A percentile compares a stretch with the other conserved stretches of the same genome.
Conservation (phyloP, 2,797 vertebrate genomes). For the Syngnathus acus region DNA sequence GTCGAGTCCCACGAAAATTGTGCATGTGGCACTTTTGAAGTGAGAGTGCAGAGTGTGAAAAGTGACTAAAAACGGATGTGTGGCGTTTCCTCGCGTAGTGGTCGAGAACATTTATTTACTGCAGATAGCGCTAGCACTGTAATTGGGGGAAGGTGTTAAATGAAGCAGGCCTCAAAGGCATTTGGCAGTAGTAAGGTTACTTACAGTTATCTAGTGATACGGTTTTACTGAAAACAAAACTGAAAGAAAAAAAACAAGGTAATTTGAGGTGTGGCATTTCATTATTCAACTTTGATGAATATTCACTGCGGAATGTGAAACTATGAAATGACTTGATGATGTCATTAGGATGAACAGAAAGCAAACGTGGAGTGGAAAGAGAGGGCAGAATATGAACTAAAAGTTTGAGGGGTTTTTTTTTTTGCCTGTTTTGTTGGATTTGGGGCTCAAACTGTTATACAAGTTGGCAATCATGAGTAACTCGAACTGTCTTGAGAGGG, state of each 20-base stretch:
- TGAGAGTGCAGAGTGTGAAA: constrained; percentile 10
- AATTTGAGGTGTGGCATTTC: too few relatives aligned
- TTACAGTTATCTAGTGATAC: too few relatives aligned
- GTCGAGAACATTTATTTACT: not conserved
- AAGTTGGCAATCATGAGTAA: constrained; percentile 12
- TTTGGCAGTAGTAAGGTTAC: too few relatives aligned
- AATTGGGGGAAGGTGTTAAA: not conserved
- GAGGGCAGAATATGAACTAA: constrained; percentile 27
- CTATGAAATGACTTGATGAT: not conserved
- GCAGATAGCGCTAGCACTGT: not conserved
- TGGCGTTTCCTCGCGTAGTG: not conserved
- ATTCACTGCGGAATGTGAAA: not conserved
- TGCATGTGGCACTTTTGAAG: constrained; percentile 25
- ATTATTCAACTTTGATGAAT: not conserved
- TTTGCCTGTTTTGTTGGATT: constrained; percentile 12
- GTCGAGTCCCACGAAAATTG: constrained; percentile 39
- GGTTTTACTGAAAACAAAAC: too few relatives aligned
- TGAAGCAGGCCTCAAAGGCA: not conserved
- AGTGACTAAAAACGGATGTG: not conserved
- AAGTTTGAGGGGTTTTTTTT: constrained; percentile 13
- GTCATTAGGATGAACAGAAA: not conserved
- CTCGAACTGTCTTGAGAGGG: constrained; percentile 2
- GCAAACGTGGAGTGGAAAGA: constrained; percentile 1
- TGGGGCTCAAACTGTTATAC: constrained; percentile 2
- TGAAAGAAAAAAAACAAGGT: too few relatives aligned